Base-by-base conservation (phyloP, 1,140 invertebrate genomes). In the Drosophila arawakana region DNA sequence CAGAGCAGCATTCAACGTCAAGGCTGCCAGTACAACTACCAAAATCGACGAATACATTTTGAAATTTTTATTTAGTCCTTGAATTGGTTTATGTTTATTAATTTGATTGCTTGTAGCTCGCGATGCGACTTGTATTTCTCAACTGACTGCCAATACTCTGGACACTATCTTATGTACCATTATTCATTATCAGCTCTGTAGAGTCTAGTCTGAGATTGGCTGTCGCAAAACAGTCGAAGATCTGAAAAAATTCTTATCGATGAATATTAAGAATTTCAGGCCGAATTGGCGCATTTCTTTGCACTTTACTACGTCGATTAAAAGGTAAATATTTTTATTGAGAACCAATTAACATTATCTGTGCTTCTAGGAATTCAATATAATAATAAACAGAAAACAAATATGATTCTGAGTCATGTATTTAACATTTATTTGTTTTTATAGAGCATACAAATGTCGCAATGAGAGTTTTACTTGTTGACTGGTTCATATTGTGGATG, bases 181-280 rank as follows among this genome's bases (percentile, higher is more conserved):
- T 15, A 21, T 25, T 58, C n/a, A 71, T 71, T 70, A 75, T 49
- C 63, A 46, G 49, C 43, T 47, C 21, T 59, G 15, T 18, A 34
- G n/a, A n/a, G n/a, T n/a, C n/a, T n/a, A n/a, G n/a, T n/a, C n/a
- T 59, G 59, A 55, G 13, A 55, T 4, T 30, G 30, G 50, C 50
- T 47, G 49, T 30, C 4, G 2, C 2, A 5, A n/a, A 18, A 15
- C 2, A 39, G 41, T 11, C 15, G 15, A 9, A 35, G 63, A 13
- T 75, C 46, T 69, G 75, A 66, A 69, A 63, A 60, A 62, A 49
- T 50, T 50, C 52, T 50, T 71, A 69, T 69, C 54, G 72, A 75
- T 70, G 30, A 13, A 47, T 50, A 71, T 41, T 21, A 34, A 50
- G 60, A 57, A 63, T 46, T 35, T 62, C 50, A 57, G 43, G 18